A percentile compares a stretch with the other conserved stretches of the same genome.
Conservation (phyloP, 1,140 invertebrate genomes). For the Antheraea mylitta region DNA sequence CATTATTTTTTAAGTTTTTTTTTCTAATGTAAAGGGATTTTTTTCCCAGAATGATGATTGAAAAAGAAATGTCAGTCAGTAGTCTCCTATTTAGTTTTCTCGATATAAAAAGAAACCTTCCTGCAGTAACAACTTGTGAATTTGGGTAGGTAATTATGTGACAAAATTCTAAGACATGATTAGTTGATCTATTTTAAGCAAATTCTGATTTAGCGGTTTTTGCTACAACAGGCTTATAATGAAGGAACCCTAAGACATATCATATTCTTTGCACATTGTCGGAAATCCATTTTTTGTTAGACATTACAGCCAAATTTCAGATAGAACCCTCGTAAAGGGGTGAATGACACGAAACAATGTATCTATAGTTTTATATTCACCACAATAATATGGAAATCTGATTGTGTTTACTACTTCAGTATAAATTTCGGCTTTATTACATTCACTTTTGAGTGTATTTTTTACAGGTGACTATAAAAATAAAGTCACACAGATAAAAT, state of each 20-base stretch:
- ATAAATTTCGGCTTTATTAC: slow-evolving; percentile 28
- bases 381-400: slow-evolving; percentile 40
- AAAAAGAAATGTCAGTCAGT: too few species aligned
- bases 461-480: slow-evolving; percentile 31
- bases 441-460: slow-evolving; percentile 22
- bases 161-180: too few species aligned
- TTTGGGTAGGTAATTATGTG: too few species aligned
- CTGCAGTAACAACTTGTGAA: too few species aligned
- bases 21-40: too few species aligned
- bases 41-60: too few species aligned
- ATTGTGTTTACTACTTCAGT: slow-evolving; percentile 31
- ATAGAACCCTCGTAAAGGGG: slow-evolving; percentile 20
- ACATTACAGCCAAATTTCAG: slow-evolving; percentile 28
- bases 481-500: slow-evolving; percentile 28
- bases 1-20: too few species aligned
- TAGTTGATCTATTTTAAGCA: too few species aligned
- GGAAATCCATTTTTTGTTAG: slow-evolving; percentile 24
- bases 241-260: slow-evolving; percentile 1
- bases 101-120: too few species aligned
- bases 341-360: slow-evolving; percentile 34
- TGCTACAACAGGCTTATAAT: background rate
- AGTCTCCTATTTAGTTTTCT: too few species aligned
- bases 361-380: slow-evolving; percentile 23
- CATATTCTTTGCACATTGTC: slow-evolving; percentile 5
- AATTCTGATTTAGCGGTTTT: too few species aligned